Conservation (phyloP, 2,113 vertebrate genomes). For the Corythoichthys intestinalis region DNA sequence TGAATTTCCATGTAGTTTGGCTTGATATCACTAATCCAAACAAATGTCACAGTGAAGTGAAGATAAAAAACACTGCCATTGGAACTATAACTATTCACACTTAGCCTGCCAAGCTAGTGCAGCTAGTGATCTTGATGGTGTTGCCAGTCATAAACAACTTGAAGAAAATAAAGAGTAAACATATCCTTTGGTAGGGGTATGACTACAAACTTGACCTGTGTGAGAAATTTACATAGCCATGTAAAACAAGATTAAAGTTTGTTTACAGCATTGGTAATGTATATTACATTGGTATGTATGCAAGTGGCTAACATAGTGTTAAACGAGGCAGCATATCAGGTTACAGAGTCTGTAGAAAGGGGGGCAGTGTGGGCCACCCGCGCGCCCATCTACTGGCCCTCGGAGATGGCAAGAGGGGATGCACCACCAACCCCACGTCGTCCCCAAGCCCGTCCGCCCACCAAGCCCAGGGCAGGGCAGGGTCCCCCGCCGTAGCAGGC, state of each 20-base stretch:
- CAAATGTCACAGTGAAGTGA: conserved; percentile 13
- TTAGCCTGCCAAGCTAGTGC: conserved; percentile 34
- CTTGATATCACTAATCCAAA: not conserved
- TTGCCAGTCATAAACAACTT: fast-evolving
- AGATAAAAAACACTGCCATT: fast-evolving
- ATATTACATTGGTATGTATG: not conserved
- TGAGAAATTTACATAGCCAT: not conserved
- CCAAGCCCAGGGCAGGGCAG: too few species aligned
- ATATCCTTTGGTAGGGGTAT: conserved; percentile 30
- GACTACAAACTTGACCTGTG: conserved; percentile 53
- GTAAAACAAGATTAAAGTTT: fast-evolving
- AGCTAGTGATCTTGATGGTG: not conserved
- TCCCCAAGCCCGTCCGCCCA: too few species aligned
- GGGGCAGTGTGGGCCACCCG: too few species aligned
- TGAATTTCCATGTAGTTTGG: not conserved
- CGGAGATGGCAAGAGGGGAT: too few species aligned
- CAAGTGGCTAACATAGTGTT: not conserved
- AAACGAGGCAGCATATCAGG: too few species aligned
- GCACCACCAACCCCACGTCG: too few species aligned
- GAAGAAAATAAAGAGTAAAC: fast-evolving
- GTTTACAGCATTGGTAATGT: conserved; percentile 52
- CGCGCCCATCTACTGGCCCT: too few species aligned
- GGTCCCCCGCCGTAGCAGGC: too few species aligned
- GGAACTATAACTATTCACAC: fast-evolving
- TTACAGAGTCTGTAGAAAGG: not conserved